These are phyloP conservation scores for Anagrus nilaparvatae DNA, from an alignment of 1,140 invertebrate genomes.

Conservation along the genomic window DNA sequence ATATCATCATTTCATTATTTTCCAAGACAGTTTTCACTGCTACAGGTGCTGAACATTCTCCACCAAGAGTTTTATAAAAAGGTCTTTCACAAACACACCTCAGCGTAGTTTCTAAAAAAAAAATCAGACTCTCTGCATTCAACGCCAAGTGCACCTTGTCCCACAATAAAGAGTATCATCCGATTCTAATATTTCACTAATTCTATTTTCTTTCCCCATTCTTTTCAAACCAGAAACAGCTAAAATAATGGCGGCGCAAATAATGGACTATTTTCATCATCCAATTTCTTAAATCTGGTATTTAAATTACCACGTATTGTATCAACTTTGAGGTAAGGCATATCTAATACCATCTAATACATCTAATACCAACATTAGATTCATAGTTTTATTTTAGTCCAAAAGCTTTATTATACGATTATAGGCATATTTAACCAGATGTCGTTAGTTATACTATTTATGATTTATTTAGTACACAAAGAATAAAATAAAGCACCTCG, in stretches of 20 bases:
- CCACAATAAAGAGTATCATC: constrained; percentile 80
- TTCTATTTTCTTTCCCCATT: constrained; percentile 77
- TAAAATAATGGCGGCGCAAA: constrained; percentile 77
- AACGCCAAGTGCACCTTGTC: constrained; percentile 89
- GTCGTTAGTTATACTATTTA: too few relatives aligned
- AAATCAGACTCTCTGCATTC: constrained; percentile 75
- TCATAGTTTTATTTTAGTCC: too few relatives aligned
- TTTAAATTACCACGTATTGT: constrained; percentile 82
- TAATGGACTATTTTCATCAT: constrained; percentile 47
- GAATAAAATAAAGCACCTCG: too few relatives aligned
- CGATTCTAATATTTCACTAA: constrained; percentile 67
- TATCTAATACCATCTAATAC: too few relatives aligned
- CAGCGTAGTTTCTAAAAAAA: constrained; percentile 62
- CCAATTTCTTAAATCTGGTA: constrained; percentile 79
- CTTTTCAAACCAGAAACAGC: constrained; percentile 81
- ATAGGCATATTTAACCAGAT: too few relatives aligned
- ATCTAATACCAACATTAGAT: too few relatives aligned
- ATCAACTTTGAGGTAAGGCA: constrained; percentile 71
- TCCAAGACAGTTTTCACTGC: constrained; percentile 60
- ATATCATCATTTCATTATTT: constrained; percentile 50
- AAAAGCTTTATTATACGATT: too few relatives aligned
- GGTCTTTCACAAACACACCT: constrained; percentile 79
- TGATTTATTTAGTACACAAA: too few relatives aligned
- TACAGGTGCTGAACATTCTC: constrained; percentile 94
- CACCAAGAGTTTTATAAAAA: constrained; percentile 79